phyloP scores from a whole-genome alignment of 2,888 invertebrate species.

The Epicampocera succincta region DNA sequence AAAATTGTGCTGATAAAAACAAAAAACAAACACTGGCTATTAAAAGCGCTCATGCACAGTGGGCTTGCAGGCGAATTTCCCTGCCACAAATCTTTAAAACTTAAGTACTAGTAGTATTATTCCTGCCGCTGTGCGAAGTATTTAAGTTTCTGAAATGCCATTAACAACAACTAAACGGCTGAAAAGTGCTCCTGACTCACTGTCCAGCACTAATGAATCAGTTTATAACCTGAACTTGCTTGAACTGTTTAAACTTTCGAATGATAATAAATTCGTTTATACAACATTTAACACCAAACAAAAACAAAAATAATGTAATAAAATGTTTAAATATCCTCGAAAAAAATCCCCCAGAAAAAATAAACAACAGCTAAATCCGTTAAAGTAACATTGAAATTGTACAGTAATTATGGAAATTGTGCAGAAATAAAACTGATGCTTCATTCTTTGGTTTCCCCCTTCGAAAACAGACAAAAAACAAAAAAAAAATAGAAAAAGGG shows the following conservation, averaged over 20 bases:
- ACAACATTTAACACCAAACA: slow-evolving; percentile 55
- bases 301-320: slow-evolving; percentile 24
- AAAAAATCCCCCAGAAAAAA: too few relatives aligned
- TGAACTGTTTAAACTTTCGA: slow-evolving; percentile 50
- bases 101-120: too few relatives aligned
- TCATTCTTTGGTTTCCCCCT: too few relatives aligned
- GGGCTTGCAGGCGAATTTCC: too few relatives aligned
- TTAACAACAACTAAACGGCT: too few relatives aligned
- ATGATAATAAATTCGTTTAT: slow-evolving; percentile 61
- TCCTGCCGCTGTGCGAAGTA: too few relatives aligned
- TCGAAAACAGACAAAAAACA: too few relatives aligned
- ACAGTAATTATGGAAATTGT: slow-evolving; percentile 38
- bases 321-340: slow-evolving; percentile 1
- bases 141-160: too few relatives aligned
- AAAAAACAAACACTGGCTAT: slow-evolving; percentile 30
- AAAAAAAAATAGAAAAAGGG: too few relatives aligned
- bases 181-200: too few relatives aligned
- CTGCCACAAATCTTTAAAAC: too few relatives aligned
- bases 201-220: slow-evolving; percentile 14
- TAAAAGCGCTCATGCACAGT: slow-evolving; percentile 15
- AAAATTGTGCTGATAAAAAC: slow-evolving; percentile 46
- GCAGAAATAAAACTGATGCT: slow-evolving; percentile 3
- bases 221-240: slow-evolving; percentile 18
- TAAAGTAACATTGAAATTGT: slow-evolving; percentile 36
- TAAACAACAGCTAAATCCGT: slow-evolving; percentile 18